Base-by-base conservation (phyloP, 2,797 vertebrate species). In the Clarias pachynema region DNA sequence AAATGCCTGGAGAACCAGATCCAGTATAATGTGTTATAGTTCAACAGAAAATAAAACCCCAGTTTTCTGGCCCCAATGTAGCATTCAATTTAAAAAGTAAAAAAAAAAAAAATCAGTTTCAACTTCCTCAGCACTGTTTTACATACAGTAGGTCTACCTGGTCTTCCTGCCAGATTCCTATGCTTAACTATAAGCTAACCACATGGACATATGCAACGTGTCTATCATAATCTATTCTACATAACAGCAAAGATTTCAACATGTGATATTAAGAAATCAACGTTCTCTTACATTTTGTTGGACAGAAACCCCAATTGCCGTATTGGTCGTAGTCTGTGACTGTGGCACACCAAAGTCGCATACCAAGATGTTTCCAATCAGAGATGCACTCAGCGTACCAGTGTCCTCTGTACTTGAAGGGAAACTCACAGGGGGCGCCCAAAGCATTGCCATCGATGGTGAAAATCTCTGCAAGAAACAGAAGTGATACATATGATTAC, bases 321-420 rank as follows among this genome's bases (percentile, higher is more conserved):
- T 94, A 91, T 0, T 84, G 85, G 65, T 95, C 85, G 9, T 96
- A 99, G 86, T 97, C 88, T 0, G 90, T 91, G 10, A 94, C 96
- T 12, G 97, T 97, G 56, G 94, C 94, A 88, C 98, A 99, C 98
- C 98, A 99, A 63, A 96, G 8, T 40, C 40, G 93, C 56, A 90
- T 92, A 22, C 95, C 95, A 0, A 0, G 95, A 83, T 24, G 97
- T 94, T 0, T 97, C 98, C 0, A 44, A 44, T 91, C 96, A 62
- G 79, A 79, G 3, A 96, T 99, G 90, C 98, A 99, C 15, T 97
- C 96, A 1, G 96, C 94, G 0, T 96, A 97, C 97, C 97, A 99
- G 82, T 97, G 96, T 1, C 91, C 86, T 0, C 0, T 0, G 86
- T 93, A 99, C 89, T 95, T 96, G 88, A 99, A 99, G 14, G 98